Evolutionary conservation across 2,888 invertebrate genomes (phyloP).

Genomic region (Eurytoma adleriae): DNA sequence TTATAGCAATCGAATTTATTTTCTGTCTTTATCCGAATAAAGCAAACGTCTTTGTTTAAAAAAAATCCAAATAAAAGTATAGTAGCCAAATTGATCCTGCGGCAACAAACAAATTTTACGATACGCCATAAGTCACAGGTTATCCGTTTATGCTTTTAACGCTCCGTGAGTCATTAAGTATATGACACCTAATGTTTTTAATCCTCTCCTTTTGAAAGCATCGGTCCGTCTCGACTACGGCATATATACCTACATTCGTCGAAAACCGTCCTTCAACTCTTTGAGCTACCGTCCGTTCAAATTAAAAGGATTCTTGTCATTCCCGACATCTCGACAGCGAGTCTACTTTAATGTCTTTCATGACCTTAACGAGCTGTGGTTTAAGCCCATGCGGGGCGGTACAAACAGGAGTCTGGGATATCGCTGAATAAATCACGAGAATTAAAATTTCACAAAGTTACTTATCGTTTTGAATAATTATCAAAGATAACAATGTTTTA

Average conservation of each 20-base stretch:
- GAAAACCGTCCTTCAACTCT: slow-evolving; percentile 30
- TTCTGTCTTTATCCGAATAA: background rate
- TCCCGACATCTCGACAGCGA: background rate
- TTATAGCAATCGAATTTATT: slow-evolving; percentile 13
- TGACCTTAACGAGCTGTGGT: slow-evolving; percentile 16
- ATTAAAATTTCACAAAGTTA: background rate
- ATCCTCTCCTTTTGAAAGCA: background rate
- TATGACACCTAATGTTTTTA: background rate
- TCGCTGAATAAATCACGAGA: slow-evolving; percentile 5
- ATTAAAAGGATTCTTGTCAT: slow-evolving; percentile 12
- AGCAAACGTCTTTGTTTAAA: background rate
- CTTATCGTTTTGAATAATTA: no score
- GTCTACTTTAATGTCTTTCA: slow-evolving; percentile 22
- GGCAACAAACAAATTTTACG: background rate
- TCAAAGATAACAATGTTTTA: no score
- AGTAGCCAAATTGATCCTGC: background rate
- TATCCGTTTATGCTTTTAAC: background rate
- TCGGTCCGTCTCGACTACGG: background rate
- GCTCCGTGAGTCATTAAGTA: background rate
- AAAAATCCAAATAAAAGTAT: background rate
- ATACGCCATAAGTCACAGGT: background rate
- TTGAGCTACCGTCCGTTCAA: slow-evolving; percentile 34
- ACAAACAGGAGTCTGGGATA: slow-evolving; percentile 1
- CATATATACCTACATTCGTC: background rate
- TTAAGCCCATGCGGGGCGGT: background rate